Percentiles rank a stretch among this genome's conserved stretches.
phyloP scores from a whole-genome alignment of 2,888 invertebrate genomes.

The Hartigia nigra region DNA sequence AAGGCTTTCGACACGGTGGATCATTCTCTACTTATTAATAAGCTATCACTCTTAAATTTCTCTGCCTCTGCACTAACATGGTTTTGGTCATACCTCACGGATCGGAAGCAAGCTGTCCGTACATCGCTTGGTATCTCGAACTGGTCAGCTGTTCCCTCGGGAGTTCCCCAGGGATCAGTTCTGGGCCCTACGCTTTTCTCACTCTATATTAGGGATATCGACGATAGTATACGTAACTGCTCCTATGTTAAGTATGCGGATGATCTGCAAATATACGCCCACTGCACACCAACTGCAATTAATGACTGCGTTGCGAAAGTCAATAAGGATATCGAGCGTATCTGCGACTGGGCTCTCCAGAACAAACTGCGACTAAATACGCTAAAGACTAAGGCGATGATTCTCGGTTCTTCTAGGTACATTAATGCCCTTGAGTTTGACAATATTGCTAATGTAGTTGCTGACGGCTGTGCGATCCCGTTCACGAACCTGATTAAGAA shows the following conservation, averaged over 20 bases:
- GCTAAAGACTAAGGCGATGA: too few relatives aligned
- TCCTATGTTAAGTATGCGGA: background rate
- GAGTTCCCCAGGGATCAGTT: background rate
- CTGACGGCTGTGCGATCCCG: conserved; percentile 18
- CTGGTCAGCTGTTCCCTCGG: background rate
- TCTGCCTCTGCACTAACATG: background rate
- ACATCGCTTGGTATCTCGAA: background rate
- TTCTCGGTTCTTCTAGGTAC: too few relatives aligned
- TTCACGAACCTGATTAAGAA: too few relatives aligned
- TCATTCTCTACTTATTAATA: background rate
- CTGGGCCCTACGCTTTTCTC: background rate
- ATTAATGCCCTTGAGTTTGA: too few relatives aligned
- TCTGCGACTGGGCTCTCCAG: too few relatives aligned
- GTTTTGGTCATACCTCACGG: conserved; percentile 5
- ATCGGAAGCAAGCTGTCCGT: background rate
- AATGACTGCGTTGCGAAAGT: too few relatives aligned
- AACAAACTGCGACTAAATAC: too few relatives aligned
- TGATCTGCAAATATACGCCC: background rate
- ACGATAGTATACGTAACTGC: background rate
- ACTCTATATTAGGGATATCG: background rate
- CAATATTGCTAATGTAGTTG: too few relatives aligned
- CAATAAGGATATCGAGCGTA: too few relatives aligned
- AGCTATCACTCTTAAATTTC: background rate
- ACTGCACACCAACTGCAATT: background rate
- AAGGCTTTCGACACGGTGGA: conserved; percentile 39